These are phyloP conservation scores for Poecile montanus DNA, from an alignment of 2,797 vertebrate species.

Conservation along the genomic window DNA sequence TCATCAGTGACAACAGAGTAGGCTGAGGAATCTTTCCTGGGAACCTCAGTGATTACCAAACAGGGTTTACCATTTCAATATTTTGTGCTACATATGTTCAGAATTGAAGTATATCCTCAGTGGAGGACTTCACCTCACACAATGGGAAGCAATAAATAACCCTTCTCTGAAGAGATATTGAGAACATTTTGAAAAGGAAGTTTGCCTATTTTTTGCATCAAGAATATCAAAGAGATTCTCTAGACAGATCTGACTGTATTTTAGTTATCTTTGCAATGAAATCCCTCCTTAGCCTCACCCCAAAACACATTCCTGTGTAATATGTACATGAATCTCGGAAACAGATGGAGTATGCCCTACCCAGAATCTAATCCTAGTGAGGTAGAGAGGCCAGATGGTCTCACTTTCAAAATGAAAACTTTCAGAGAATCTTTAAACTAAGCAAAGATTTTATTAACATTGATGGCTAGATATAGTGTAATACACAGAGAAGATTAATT, in stretches of 20 bases:
- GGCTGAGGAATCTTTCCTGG: background rate
- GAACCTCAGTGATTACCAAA: background rate
- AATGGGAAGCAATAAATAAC: background rate
- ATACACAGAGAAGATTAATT: slow-evolving; percentile 72
- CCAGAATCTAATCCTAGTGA: slow-evolving; percentile 56
- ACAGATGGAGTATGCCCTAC: slow-evolving; percentile 66
- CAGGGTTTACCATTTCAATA: background rate
- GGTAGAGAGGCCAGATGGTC: slow-evolving; percentile 69
- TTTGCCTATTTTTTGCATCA: background rate
- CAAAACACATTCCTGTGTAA: background rate
- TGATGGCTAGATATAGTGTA: slow-evolving; percentile 60
- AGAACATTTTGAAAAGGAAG: background rate
- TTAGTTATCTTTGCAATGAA: slow-evolving; percentile 12
- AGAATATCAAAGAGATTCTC: slow-evolving; percentile 9
- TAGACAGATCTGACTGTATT: background rate
- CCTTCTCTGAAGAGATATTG: background rate
- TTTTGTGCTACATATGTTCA: background rate
- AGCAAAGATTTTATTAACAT: slow-evolving; percentile 73
- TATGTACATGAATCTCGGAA: slow-evolving; percentile 51
- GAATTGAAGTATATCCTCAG: background rate
- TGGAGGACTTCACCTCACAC: background rate
- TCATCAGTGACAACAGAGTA: background rate
- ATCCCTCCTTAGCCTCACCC: slow-evolving; percentile 22
- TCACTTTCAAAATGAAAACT: slow-evolving; percentile 71
- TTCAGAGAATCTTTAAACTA: slow-evolving; percentile 67